Conservation (phyloP, 2,888 invertebrate species). For the Eupithecia pulchellata region DNA sequence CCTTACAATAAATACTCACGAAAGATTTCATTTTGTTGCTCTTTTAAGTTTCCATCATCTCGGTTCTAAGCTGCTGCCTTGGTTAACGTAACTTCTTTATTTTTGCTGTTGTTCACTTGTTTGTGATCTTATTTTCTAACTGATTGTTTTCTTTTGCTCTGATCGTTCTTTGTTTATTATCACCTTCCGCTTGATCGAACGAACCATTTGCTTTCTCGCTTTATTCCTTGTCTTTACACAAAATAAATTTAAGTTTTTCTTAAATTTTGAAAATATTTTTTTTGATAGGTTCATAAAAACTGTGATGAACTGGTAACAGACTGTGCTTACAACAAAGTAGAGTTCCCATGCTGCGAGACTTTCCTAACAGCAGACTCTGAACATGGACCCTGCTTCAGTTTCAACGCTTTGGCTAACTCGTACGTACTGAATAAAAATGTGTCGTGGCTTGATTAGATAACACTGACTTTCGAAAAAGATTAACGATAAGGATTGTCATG, state of each 20-base stretch:
- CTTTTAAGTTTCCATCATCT: not conserved
- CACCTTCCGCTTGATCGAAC: not conserved
- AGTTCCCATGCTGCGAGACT: slow-evolving; percentile 80
- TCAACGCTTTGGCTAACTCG: slow-evolving; percentile 83
- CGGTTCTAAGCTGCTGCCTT: not conserved
- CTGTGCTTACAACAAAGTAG: slow-evolving; percentile 76
- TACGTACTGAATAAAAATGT: slow-evolving; percentile 49
- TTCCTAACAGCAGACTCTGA: slow-evolving; percentile 81
- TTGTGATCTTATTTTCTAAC: not conserved
- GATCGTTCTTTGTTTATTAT: not conserved
- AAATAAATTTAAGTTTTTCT: not conserved
- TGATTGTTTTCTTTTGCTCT: not conserved
- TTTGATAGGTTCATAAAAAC: slow-evolving; percentile 69
- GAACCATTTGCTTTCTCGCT: not conserved
- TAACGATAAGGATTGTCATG: slow-evolving; percentile 41
- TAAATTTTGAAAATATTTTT: not conserved
- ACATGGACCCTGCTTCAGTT: slow-evolving; percentile 80
- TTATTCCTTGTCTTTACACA: not conserved
- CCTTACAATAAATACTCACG: slow-evolving; percentile 21
- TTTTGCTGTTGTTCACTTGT: not conserved
- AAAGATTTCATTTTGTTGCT: slow-evolving; percentile 17
- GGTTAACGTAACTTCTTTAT: not conserved
- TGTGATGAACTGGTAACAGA: slow-evolving; percentile 74
- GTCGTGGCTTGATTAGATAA: slow-evolving; percentile 35
- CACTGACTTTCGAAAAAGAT: slow-evolving; percentile 33